Conservation (phyloP, 2,888 invertebrate species). For the Lydus trimaculatus region DNA sequence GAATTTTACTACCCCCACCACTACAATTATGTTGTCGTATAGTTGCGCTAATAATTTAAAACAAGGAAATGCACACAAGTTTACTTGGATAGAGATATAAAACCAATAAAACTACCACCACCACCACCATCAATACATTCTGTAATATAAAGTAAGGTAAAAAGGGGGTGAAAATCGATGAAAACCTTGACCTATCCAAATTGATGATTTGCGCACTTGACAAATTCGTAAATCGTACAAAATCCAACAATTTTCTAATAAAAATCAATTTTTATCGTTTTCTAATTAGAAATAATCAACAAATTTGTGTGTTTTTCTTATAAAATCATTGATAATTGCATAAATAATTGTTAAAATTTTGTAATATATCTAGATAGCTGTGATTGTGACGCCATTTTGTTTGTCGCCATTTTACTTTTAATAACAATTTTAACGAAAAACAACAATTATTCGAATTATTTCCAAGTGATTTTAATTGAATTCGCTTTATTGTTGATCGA, state of each 20-base stretch:
- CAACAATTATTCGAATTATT: neutral
- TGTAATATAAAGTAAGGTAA: neutral
- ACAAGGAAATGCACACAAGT: neutral
- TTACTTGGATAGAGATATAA: too few relatives aligned
- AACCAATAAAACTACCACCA: neutral
- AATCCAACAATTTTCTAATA: too few relatives aligned
- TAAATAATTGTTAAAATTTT: too few relatives aligned
- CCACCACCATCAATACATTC: slow-evolving; percentile 1
- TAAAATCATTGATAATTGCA: neutral
- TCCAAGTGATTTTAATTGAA: neutral
- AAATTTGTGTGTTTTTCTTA: neutral
- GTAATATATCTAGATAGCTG: neutral
- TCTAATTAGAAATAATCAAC: too few relatives aligned
- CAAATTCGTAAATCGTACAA: neutral
- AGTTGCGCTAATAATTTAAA: neutral
- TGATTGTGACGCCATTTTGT: slow-evolving; percentile 19
- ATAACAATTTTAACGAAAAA: neutral
- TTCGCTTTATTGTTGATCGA: neutral
- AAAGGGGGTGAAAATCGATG: slow-evolving; percentile 14
- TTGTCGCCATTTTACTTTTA: slow-evolving; percentile 3
- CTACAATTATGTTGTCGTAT: too few relatives aligned
- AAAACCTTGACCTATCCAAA: slow-evolving; percentile 6
- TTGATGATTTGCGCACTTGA: neutral
- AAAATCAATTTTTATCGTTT: too few relatives aligned
- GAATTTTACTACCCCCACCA: too few relatives aligned